Evolutionary conservation across 2,888 invertebrate genomes (phyloP).

Genomic region (Campoplex capitator): DNA sequence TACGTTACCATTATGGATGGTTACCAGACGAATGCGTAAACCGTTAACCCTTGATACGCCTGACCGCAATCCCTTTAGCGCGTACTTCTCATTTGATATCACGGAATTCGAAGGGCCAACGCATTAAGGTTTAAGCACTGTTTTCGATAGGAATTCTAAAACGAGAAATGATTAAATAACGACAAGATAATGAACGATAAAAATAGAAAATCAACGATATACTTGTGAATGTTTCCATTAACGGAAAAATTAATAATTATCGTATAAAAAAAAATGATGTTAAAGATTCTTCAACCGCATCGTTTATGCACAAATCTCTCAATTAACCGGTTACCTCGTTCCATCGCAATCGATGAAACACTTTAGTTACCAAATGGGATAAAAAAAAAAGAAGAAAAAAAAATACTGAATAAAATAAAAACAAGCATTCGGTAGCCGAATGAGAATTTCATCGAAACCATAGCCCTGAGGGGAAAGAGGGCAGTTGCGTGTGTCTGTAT

Average conservation of each 20-base stretch:
- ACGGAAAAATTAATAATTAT: neutral
- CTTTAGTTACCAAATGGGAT: neutral
- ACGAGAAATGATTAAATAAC: neutral
- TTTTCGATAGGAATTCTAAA: neutral
- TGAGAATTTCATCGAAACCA: conserved; percentile 49
- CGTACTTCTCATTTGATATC: neutral
- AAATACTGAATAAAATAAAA: neutral
- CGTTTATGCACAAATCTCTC: conserved; percentile 2
- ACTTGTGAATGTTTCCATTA: neutral
- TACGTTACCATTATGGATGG: conserved; percentile 17
- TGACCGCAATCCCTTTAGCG: neutral
- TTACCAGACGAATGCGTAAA: conserved; percentile 17
- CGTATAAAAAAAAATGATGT: neutral
- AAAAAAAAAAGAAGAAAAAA: neutral
- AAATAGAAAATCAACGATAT: neutral
- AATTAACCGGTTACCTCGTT: neutral
- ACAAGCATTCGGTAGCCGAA: conserved; percentile 24
- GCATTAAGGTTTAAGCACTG: neutral
- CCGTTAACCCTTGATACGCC: conserved; percentile 20
- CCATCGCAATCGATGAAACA: conserved; percentile 2
- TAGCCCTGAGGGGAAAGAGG: conserved; percentile 21
- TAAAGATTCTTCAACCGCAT: neutral
- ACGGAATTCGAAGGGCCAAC: neutral
- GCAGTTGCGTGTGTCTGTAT: conserved; percentile 20
- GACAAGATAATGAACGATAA: neutral